A percentile compares a stretch with the other conserved stretches of the same genome.
These are phyloP conservation scores for Orchestia grillus DNA, from an alignment of 1,140 invertebrate genomes.

Conservation along the genomic window DNA sequence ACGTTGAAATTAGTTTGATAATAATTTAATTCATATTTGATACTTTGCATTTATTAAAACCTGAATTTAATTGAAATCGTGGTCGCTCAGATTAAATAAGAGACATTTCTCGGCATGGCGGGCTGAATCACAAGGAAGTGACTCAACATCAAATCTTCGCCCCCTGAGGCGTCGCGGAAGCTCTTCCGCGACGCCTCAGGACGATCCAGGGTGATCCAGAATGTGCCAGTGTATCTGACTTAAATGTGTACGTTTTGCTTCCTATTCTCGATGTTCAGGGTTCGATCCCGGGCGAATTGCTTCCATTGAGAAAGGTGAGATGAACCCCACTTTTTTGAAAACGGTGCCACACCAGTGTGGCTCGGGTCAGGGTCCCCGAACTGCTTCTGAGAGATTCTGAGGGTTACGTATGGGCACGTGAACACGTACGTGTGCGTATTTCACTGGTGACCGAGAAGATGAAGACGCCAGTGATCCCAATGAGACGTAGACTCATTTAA, in stretches of 20 bases:
- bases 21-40: background rate
- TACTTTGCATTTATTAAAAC: background rate
- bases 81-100: background rate
- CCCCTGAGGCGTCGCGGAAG: background rate
- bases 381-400: no score
- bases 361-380: no score
- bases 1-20: background rate
- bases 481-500: background rate
- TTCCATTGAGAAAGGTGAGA: no score
- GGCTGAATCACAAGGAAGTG: background rate
- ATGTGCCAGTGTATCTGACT: background rate
- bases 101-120: background rate
- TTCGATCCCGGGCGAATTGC: no score
- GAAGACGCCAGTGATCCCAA: background rate
- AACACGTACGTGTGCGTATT: background rate
- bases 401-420: background rate
- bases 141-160: background rate
- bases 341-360: no score
- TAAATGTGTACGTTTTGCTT: background rate
- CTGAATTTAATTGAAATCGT: background rate
- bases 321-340: no score
- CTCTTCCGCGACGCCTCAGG: no score
- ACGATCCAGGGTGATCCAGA: background rate
- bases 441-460: background rate
- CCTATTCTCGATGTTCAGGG: no score